Evolutionary conservation across 2,797 vertebrate species (phyloP).

Genomic region (Bucorvus abyssinicus): DNA sequence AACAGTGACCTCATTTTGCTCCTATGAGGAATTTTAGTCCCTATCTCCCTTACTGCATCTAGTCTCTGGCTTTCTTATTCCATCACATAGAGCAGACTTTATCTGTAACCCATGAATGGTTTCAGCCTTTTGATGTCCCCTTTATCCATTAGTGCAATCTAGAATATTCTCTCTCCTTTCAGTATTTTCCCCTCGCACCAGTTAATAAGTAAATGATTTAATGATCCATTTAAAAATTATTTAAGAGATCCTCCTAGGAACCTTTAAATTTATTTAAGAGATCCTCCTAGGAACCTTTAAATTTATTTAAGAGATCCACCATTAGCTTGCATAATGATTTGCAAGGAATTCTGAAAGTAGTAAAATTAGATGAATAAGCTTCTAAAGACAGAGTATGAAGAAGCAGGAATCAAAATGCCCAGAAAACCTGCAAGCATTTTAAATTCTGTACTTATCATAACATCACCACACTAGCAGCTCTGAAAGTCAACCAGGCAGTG

Average conservation of each 20-base stretch:
- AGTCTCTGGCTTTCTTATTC: neutral
- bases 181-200: neutral
- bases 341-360: neutral
- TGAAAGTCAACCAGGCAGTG: neutral
- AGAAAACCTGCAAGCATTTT: neutral
- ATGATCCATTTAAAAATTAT: neutral
- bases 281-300: neutral
- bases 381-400: neutral
- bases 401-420: neutral
- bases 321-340: neutral
- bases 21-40: neutral
- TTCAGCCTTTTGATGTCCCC: neutral
- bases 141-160: neutral
- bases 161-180: neutral
- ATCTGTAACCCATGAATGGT: neutral
- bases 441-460: neutral
- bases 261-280: neutral
- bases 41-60: neutral
- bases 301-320: neutral
- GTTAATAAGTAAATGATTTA: neutral
- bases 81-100: neutral
- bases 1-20: constrained; percentile 11
- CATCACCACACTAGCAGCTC: neutral
- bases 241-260: neutral
- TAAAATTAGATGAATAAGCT: neutral